These are phyloP conservation scores for Girardia tigrina DNA, from an alignment of 2,888 invertebrate genomes.

Conservation along the genomic window DNA sequence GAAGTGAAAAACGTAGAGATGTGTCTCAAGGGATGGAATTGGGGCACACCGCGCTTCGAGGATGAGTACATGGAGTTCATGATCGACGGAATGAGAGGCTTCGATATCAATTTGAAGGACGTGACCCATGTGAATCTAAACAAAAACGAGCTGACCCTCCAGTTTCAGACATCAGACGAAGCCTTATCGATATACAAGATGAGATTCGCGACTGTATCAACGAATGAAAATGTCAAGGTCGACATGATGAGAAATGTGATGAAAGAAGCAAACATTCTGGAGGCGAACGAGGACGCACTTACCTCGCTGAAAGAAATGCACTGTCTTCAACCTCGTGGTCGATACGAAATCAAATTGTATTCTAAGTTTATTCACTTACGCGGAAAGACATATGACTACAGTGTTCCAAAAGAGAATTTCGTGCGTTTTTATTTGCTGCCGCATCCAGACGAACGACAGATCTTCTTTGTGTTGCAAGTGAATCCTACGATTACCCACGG, in stretches of 20 bases:
- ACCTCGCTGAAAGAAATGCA: conserved; percentile 89
- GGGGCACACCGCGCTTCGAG: conserved; percentile 85
- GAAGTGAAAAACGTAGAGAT: conserved; percentile 70
- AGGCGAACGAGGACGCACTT: conserved; percentile 90
- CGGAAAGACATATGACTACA: conserved; percentile 98
- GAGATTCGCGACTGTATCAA: conserved; percentile 81
- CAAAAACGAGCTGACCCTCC: conserved; percentile 92
- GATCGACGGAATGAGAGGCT: conserved; percentile 58
- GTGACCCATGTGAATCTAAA: conserved; percentile 87
- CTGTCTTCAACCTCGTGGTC: conserved; percentile 94
- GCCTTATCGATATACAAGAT: conserved; percentile 91
- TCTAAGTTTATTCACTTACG: conserved; percentile 77
- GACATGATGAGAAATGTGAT: conserved; percentile 91
- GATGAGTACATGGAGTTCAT: conserved; percentile 43
- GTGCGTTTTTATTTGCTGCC: conserved; percentile 80
- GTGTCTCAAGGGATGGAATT: conserved; percentile 94
- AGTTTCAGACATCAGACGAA: conserved; percentile 96
- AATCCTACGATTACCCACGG: conserved; percentile 99
- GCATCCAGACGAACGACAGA: conserved; percentile 86
- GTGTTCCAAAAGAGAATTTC: conserved; percentile 92
- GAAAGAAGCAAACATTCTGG: conserved; percentile 90
- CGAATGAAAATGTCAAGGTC: conserved; percentile 60
- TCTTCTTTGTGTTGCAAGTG: conserved; percentile 83
- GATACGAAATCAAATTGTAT: conserved; percentile 86
- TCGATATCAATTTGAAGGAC: conserved; percentile 85